phyloP scores from a whole-genome alignment of 2,888 invertebrate species.

The Gisinianus flammeolus region DNA sequence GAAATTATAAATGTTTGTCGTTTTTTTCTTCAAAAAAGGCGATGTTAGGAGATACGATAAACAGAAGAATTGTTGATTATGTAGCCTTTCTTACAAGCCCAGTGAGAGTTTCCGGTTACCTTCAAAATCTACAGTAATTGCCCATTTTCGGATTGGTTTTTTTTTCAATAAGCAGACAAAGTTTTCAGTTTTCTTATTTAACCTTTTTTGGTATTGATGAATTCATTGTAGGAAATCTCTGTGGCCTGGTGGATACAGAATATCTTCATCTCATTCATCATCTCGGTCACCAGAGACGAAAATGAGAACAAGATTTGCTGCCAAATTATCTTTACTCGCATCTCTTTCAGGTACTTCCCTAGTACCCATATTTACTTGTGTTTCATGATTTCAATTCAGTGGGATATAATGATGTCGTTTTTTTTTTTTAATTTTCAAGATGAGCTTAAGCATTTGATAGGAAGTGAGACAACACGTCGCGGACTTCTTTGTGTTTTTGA shows the following conservation, averaged over 20 bases:
- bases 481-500: constrained; percentile 85
- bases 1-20: too few species aligned
- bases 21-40: constrained; percentile 63
- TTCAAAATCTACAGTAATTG: constrained; percentile 79
- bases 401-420: neutral
- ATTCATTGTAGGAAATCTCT: constrained; percentile 63
- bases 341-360: constrained; percentile 73
- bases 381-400: neutral
- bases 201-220: neutral
- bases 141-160: too few species aligned
- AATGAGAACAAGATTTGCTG: constrained; percentile 81
- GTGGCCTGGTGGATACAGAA: constrained; percentile 68
- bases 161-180: neutral
- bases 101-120: constrained; percentile 84
- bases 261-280: constrained; percentile 65
- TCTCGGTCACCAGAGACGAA: constrained; percentile 68
- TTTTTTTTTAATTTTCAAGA: constrained; percentile 65
- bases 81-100: constrained; percentile 86
- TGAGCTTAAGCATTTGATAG: constrained; percentile 87
- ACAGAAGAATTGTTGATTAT: constrained; percentile 84
- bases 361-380: neutral
- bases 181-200: too few species aligned
- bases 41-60: constrained; percentile 82
- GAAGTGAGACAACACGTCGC: constrained; percentile 82
- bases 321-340: constrained; percentile 82